These are phyloP conservation scores for Rhinolophus sinicus DNA, from an alignment of 2,113 vertebrate species.

Conservation along the genomic window DNA sequence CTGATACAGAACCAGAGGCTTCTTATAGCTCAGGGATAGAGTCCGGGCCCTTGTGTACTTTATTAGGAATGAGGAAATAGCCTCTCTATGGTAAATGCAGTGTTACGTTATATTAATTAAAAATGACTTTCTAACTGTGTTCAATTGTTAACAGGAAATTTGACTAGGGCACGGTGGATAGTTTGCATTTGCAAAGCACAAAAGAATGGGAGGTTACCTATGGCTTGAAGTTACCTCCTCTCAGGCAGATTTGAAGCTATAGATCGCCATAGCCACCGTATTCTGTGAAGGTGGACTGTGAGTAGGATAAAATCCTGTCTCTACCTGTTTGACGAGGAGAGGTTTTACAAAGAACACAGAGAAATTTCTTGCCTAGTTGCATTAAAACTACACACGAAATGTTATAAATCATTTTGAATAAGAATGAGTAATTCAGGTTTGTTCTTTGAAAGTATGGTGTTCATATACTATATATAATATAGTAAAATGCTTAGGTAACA, in stretches of 20 bases:
- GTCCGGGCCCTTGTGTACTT: not conserved
- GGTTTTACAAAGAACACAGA: not conserved
- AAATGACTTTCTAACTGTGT: slow-evolving; percentile 7
- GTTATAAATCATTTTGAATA: not conserved
- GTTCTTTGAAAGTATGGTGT: not conserved
- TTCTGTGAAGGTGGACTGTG: not conserved
- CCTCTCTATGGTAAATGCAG: not conserved
- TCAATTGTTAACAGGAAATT: slow-evolving; percentile 9
- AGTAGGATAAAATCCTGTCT: not conserved
- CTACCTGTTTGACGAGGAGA: not conserved
- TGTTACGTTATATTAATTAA: slow-evolving; percentile 19
- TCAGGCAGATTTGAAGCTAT: not conserved
- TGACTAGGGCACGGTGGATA: not conserved
- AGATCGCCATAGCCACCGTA: not conserved
- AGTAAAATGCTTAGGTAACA: not conserved
- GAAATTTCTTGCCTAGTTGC: not conserved
- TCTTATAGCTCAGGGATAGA: not conserved
- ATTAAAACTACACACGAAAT: not conserved
- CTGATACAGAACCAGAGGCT: not conserved
- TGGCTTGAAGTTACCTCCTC: not conserved
- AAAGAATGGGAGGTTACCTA: not conserved
- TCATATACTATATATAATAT: not conserved
- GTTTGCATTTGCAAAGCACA: slow-evolving; percentile 6
- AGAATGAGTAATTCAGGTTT: not conserved
- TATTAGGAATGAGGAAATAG: not conserved